These are phyloP conservation scores for Sebastolobus altivelis DNA, from an alignment of 2,797 vertebrate species.

Conservation along the genomic window DNA sequence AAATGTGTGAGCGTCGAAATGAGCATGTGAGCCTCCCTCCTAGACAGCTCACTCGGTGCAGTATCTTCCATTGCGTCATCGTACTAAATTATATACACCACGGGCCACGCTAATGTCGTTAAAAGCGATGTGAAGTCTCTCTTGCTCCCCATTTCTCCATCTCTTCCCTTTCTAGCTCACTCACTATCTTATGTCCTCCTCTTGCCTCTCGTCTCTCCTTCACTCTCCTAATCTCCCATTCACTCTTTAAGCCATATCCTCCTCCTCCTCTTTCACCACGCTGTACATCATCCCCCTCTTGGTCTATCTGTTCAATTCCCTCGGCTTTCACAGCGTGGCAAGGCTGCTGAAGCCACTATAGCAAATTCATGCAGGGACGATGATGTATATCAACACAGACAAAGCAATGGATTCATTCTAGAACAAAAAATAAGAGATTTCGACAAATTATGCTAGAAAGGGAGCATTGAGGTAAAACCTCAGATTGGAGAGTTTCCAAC, in stretches of 20 bases:
- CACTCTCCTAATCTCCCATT: slow-evolving; percentile 35
- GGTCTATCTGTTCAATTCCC: slow-evolving; percentile 19
- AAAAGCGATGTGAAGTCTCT: slow-evolving; percentile 80
- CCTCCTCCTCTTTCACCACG: background rate
- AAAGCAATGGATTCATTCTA: slow-evolving; percentile 30
- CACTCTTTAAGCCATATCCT: slow-evolving; percentile 37
- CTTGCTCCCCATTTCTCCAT: slow-evolving; percentile 51
- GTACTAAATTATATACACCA: slow-evolving; percentile 84
- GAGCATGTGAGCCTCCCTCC: slow-evolving; percentile 37
- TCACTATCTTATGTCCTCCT: slow-evolving; percentile 19
- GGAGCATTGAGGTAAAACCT: slow-evolving; percentile 39
- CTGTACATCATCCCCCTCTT: slow-evolving; percentile 5
- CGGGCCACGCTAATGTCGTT: slow-evolving; percentile 76
- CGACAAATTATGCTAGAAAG: slow-evolving; percentile 59
- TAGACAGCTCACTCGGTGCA: slow-evolving; percentile 54
- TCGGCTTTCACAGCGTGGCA: background rate
- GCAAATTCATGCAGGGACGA: slow-evolving; percentile 21
- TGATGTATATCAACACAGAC: slow-evolving; percentile 36
- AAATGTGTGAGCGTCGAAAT: slow-evolving; percentile 25
- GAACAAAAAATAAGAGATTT: slow-evolving; percentile 52
- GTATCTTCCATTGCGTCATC: slow-evolving; percentile 72
- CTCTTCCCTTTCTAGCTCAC: slow-evolving; percentile 19
- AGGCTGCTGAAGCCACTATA: slow-evolving; percentile 10
- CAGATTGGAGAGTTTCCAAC: slow-evolving; percentile 63
- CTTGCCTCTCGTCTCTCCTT: slow-evolving; percentile 18